phyloP scores from a whole-genome alignment of 1,140 invertebrate species.

The Octopus bimaculoides region DNA sequence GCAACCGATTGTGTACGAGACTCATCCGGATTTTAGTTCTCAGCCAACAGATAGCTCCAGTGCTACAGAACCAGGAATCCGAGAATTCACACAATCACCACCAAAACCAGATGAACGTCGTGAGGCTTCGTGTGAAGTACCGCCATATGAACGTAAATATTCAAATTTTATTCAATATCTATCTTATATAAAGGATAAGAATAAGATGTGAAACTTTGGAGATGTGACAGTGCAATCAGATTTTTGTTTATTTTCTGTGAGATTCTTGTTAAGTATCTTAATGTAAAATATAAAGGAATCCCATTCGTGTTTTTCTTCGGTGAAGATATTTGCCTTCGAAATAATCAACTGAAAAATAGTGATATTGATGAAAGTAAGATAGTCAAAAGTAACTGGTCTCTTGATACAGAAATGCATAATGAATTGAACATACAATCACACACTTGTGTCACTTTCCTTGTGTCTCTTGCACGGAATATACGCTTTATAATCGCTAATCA shows the following conservation, averaged over 20 bases:
- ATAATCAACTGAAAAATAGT: no score
- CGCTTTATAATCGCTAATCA: not conserved
- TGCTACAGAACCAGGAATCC: constrained; percentile 57
- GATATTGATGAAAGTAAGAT: no score
- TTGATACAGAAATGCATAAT: no score
- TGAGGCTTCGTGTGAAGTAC: constrained; percentile 56
- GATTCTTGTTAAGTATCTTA: no score
- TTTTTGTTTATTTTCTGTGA: no score
- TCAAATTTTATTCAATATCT: not conserved
- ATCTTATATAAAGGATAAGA: not conserved
- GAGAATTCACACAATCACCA: constrained; percentile 57
- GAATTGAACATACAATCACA: no score
- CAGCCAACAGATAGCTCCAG: constrained; percentile 50
- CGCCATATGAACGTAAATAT: constrained; percentile 40
- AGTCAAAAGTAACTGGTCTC: no score
- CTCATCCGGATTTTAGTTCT: constrained; percentile 41
- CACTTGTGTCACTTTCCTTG: not conserved
- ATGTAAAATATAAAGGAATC: no score
- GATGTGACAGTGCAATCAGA: no score
- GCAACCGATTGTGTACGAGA: constrained; percentile 46
- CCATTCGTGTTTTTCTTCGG: no score
- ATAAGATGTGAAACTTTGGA: no score
- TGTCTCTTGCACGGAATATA: not conserved
- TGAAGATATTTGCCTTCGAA: no score
- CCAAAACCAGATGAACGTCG: constrained; percentile 57